Conservation (phyloP, 2,888 invertebrate species). For the Eudemis profundana region DNA sequence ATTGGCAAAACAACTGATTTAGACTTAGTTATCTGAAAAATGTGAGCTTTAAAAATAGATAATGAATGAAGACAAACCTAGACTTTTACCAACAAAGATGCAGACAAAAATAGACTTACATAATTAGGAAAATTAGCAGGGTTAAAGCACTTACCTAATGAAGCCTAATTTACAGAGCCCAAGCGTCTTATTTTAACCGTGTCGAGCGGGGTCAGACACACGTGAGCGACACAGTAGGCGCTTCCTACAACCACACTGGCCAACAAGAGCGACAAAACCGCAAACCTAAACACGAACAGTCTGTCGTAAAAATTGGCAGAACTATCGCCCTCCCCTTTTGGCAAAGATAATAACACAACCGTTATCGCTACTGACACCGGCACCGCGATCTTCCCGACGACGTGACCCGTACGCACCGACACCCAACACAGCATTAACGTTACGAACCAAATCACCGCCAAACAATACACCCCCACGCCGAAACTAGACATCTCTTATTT, state of each 20-base stretch:
- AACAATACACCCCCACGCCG: conserved; percentile 88
- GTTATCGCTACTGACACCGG: conserved; percentile 84
- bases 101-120: conserved; percentile 18
- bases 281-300: conserved; percentile 66
- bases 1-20: neutral
- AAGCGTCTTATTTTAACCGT: conserved; percentile 69
- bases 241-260: conserved; percentile 62
- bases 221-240: conserved; percentile 64
- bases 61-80: neutral
- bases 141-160: conserved; percentile 62
- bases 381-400: conserved; percentile 86
- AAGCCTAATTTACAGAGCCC: conserved; percentile 58
- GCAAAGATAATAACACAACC: conserved; percentile 85
- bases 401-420: conserved; percentile 87
- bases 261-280: conserved; percentile 62
- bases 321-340: conserved; percentile 75
- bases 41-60: neutral
- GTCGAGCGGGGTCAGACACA: conserved; percentile 68
- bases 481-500: conserved; percentile 72
- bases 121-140: conserved; percentile 41
- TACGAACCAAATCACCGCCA: conserved; percentile 87
- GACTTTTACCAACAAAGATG: conserved; percentile 1
- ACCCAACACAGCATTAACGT: conserved; percentile 87
- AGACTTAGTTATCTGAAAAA: neutral
- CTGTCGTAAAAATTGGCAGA: conserved; percentile 81